A percentile compares a stretch with the other conserved stretches of the same genome.
Evolutionary conservation across 1,140 invertebrate species (phyloP).

Genomic region (Drosophila pseudoananassae): DNA sequence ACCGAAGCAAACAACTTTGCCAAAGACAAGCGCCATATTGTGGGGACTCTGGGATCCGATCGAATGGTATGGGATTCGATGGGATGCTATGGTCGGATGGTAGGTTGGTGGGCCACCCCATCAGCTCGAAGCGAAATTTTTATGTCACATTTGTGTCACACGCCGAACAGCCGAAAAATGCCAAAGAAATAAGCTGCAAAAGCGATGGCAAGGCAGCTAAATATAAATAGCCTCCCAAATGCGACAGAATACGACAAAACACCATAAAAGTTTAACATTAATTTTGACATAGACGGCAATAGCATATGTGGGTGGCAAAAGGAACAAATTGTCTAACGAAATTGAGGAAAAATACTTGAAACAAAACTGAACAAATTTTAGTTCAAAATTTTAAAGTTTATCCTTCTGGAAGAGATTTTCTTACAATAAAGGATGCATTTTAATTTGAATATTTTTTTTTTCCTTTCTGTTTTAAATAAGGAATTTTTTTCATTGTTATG

Average conservation of each 20-base stretch:
- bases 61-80: not conserved
- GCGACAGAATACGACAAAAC: slow-evolving; percentile 70
- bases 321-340: not conserved
- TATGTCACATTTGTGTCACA: slow-evolving; percentile 78
- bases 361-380: no score
- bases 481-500: not conserved
- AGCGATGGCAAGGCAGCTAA: slow-evolving; percentile 37
- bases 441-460: slow-evolving; percentile 5
- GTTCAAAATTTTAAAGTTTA: slow-evolving; percentile 5
- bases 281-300: slow-evolving; percentile 68
- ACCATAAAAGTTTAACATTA: slow-evolving; percentile 79
- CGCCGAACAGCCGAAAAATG: slow-evolving; percentile 70
- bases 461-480: not conserved
- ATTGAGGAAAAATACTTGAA: no score
- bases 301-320: slow-evolving; percentile 57
- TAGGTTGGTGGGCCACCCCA: slow-evolving; percentile 26
- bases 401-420: no score
- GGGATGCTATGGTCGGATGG: slow-evolving; percentile 7
- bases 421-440: no score
- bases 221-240: slow-evolving; percentile 68
- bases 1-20: slow-evolving; percentile 47
- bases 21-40: slow-evolving; percentile 71
- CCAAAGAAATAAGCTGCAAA: slow-evolving; percentile 78
- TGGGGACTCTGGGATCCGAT: slow-evolving; percentile 13
- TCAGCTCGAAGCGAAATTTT: slow-evolving; percentile 51